Base-by-base conservation (phyloP, 2,888 invertebrate genomes). In the Meiosimyza platycephala region DNA sequence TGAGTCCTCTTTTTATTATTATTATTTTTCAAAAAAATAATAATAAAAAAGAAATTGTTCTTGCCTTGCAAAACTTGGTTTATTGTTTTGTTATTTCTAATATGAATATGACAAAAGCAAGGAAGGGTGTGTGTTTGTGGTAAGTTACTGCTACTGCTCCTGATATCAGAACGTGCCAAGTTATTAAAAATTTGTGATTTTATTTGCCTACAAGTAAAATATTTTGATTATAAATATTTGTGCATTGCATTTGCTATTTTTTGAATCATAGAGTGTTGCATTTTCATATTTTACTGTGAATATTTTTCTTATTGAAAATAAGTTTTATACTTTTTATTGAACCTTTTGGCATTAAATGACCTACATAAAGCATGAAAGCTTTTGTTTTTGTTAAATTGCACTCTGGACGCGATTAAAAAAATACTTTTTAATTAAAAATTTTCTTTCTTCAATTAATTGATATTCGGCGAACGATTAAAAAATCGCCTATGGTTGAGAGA, bases 171-270 rank as follows among this genome's bases (percentile, higher is more conserved):
- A 63, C 48, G 40, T 63, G 63, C 63, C 63, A 63, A 63, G 63
- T 63, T 63, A 63, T 63, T 63, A 63, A 63, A 48, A 63, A 47
- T 48, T 22, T 63, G 63, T 63, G 47, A 63, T 47, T 16, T 63
- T n/a, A 63, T 40, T 40, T 47, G 63, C 63, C 63, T 47, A 47
- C 63, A 48, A 63, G 48, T 40, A 40, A 33, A 63, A 63, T 63
- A 63, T 63, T 63, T 63, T 40, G 48, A 63, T 63, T 63, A 63
- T 28, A 28, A 57, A 57, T 57, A 28, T 48, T 63, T 18, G 63
- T 63, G 7, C 18, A 47, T 63, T 63, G 16, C 47, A 40, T 15
- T 48, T 15, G 18, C 9, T 63, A 47, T 62, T 15, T n/a, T 63
- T 47, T 63, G 33, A 6, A 40, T 9, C 4, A 9, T 40, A 40